Conservation (phyloP, 30 jellyfish, hydroid and myxozoan genomes). For the Nemopilema nomurai region DNA sequence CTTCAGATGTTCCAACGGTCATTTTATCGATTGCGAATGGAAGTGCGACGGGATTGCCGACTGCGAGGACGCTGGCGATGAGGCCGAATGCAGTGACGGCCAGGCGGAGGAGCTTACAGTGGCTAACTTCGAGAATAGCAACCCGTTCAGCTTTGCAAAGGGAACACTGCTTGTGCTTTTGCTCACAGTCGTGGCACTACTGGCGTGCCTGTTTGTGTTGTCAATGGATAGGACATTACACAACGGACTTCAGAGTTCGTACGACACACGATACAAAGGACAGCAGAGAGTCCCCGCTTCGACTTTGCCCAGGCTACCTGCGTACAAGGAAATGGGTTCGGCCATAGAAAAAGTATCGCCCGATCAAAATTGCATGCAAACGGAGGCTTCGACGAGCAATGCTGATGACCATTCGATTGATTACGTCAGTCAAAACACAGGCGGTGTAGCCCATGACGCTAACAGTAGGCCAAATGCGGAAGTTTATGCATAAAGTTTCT, state of each 20-base stretch:
- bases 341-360: background rate
- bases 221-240: background rate
- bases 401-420: background rate
- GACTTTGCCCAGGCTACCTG: background rate
- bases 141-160: background rate
- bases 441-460: background rate
- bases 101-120: background rate
- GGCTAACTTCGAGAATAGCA: background rate
- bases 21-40: conserved; percentile 75
- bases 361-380: background rate
- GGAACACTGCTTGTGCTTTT: conserved; percentile 8
- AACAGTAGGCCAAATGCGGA: background rate
- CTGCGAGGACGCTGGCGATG: conserved; percentile 82
- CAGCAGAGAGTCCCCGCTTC: background rate
- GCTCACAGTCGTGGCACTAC: conserved; percentile 13
- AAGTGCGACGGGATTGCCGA: conserved; percentile 80
- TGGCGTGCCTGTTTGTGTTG: conserved; percentile 8
- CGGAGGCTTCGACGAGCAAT: background rate
- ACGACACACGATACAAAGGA: background rate
- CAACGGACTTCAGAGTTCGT: background rate
- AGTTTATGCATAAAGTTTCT: background rate
- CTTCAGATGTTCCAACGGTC: conserved; percentile 78
- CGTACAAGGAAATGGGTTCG: background rate
- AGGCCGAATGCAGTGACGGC: conserved; percentile 37
- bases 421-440: background rate